Evolutionary conservation across 1,140 invertebrate species (phyloP).

Genomic region (Brachystomella parvula): DNA sequence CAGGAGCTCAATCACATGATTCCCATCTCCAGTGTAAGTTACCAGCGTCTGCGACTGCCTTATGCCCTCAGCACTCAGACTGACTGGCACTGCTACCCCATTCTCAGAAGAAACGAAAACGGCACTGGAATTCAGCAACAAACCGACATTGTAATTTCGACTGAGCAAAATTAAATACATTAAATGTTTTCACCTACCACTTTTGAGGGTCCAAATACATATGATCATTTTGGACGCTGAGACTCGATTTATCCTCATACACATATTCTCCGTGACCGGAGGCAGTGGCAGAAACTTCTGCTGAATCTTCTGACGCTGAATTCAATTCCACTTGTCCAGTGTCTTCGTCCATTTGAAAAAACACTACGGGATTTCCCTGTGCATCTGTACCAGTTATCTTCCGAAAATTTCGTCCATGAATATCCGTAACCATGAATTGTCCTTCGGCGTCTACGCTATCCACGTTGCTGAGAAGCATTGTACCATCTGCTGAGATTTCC

Average conservation of each 20-base stretch:
- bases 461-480: slow-evolving; percentile 26
- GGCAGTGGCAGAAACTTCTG: slow-evolving; percentile 12
- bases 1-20: not conserved
- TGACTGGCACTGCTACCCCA: slow-evolving; percentile 15
- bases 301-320: slow-evolving; percentile 16
- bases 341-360: slow-evolving; percentile 31
- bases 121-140: slow-evolving; percentile 22
- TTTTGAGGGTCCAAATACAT: slow-evolving; percentile 32
- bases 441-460: slow-evolving; percentile 12
- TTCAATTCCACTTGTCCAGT: slow-evolving; percentile 21
- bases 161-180: not conserved
- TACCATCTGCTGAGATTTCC: slow-evolving; percentile 24
- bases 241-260: slow-evolving; percentile 9
- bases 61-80: not conserved
- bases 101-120: slow-evolving; percentile 27
- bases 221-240: slow-evolving; percentile 30
- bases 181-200: no score
- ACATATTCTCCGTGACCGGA: slow-evolving; percentile 18
- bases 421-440: slow-evolving; percentile 34
- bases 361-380: slow-evolving; percentile 35
- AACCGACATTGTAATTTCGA: not conserved
- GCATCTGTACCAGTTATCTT: slow-evolving; percentile 33
- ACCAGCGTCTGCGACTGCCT: not conserved
- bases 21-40: not conserved
- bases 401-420: slow-evolving; percentile 31